A percentile compares a stretch with the other conserved stretches of the same genome.
phyloP scores from a whole-genome alignment of 2,797 vertebrate genomes.

The Sebastes trivittatus region DNA sequence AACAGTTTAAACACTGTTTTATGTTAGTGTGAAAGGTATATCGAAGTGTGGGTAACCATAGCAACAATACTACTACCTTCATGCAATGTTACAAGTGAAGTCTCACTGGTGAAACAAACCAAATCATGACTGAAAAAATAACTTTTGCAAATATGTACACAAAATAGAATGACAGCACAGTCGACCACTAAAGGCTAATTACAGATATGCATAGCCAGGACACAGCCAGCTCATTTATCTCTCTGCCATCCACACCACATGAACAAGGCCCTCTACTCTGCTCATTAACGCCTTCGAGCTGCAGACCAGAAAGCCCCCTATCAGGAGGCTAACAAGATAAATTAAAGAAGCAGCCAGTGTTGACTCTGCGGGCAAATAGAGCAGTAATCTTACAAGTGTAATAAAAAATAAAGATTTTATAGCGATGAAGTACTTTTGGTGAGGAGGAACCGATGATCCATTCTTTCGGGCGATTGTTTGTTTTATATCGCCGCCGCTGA shows the following conservation, averaged over 20 bases:
- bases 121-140: neutral
- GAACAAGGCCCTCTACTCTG: slow-evolving; percentile 16
- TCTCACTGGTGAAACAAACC: neutral
- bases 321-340: slow-evolving; percentile 13
- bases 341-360: slow-evolving; percentile 18
- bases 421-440: neutral
- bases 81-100: neutral
- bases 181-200: slow-evolving; percentile 18
- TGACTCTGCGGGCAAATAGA: neutral
- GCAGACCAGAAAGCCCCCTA: neutral
- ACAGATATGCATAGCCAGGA: slow-evolving; percentile 10
- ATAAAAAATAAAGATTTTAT: neutral
- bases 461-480: neutral
- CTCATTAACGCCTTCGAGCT: slow-evolving; percentile 29
- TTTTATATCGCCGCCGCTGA: neutral
- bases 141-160: neutral
- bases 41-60: neutral
- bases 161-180: neutral
- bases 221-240: slow-evolving; percentile 28
- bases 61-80: neutral
- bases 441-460: neutral
- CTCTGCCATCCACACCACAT: neutral
- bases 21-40: neutral
- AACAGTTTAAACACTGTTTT: neutral
- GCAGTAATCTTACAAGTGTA: neutral